These are phyloP conservation scores for Alviniconcha marisindica DNA, from an alignment of 1,140 invertebrate genomes.

Conservation along the genomic window DNA sequence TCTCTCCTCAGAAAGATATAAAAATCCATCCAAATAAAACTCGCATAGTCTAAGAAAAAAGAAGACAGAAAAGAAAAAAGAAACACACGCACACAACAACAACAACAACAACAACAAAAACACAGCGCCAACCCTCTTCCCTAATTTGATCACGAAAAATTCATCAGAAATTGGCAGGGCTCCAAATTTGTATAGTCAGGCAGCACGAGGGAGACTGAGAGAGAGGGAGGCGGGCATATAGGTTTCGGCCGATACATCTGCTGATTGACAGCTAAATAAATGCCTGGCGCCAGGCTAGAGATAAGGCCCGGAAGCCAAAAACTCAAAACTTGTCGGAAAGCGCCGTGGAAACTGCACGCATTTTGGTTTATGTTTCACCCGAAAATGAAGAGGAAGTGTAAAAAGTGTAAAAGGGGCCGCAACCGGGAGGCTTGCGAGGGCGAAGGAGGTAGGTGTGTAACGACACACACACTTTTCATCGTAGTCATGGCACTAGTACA, in stretches of 20 bases:
- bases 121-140: too few species aligned
- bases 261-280: slow-evolving; percentile 41
- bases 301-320: slow-evolving; percentile 24
- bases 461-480: background rate
- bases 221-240: slow-evolving; percentile 15
- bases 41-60: too few species aligned
- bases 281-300: slow-evolving; percentile 37
- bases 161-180: too few species aligned
- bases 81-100: too few species aligned
- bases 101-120: too few species aligned
- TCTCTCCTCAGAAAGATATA: too few species aligned
- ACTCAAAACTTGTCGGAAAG: slow-evolving; percentile 18
- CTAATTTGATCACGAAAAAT: too few species aligned
- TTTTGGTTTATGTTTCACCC: slow-evolving; percentile 29
- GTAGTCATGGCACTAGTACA: too few species aligned
- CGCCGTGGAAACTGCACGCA: slow-evolving; percentile 25
- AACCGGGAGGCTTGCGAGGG: background rate
- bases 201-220: too few species aligned
- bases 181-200: too few species aligned
- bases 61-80: too few species aligned
- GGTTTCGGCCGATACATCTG: background rate
- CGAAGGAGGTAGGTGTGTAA: background rate
- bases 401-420: background rate
- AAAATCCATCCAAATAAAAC: too few species aligned
- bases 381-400: slow-evolving; percentile 30